phyloP scores from a whole-genome alignment of 2,888 invertebrate genomes.

The Ophion slaviceki region DNA sequence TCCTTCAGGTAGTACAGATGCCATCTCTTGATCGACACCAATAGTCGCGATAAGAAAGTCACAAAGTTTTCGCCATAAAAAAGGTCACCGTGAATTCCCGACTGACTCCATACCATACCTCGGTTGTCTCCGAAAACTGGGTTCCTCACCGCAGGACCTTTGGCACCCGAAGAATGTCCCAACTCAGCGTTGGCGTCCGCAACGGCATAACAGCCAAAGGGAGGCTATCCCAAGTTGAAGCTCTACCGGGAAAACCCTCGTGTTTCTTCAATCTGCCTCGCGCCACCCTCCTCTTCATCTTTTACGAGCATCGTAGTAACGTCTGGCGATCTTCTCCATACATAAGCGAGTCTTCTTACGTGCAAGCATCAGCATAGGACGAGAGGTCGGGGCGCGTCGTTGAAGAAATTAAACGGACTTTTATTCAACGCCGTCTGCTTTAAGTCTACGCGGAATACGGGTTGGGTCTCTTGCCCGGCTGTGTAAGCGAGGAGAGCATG shows the following conservation, averaged over 20 bases:
- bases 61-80: conserved; percentile 36
- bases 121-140: conserved; percentile 10
- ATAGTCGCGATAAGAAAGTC: conserved; percentile 28
- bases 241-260: conserved; percentile 31
- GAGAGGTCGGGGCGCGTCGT: conserved; percentile 55
- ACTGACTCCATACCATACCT: conserved; percentile 5
- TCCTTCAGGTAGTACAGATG: conserved; percentile 4
- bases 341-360: conserved; percentile 22
- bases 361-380: conserved; percentile 31
- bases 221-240: conserved; percentile 29
- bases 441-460: conserved; percentile 76
- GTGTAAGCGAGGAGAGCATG: conserved; percentile 55
- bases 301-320: conserved; percentile 46
- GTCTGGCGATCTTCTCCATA: conserved; percentile 31
- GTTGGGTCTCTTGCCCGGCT: conserved; percentile 44
- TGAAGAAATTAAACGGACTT: conserved; percentile 76
- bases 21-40: conserved; percentile 16
- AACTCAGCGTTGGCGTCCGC: conserved; percentile 11
- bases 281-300: conserved; percentile 38
- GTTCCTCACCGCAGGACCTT: conserved; percentile 10
- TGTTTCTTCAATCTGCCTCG: conserved; percentile 19
- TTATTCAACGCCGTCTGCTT: conserved; percentile 79
- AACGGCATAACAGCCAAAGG: neutral
- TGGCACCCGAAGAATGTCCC: conserved; percentile 25
- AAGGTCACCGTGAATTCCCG: conserved; percentile 47